phyloP scores from a whole-genome alignment of 2,797 vertebrate species.

The Anas acuta region DNA sequence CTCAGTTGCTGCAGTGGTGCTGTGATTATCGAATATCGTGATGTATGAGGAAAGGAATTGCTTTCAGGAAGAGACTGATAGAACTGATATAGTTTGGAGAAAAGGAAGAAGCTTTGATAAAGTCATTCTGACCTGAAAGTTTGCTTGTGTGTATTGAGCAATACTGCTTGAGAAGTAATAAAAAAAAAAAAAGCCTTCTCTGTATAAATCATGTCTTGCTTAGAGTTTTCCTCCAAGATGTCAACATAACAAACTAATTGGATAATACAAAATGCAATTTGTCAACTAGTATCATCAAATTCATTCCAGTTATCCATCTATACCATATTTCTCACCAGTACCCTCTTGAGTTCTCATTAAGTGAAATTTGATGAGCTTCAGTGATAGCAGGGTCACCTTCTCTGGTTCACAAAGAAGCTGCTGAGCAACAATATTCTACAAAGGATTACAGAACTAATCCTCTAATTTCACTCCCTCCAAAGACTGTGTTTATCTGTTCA shows the following conservation, averaged over 20 bases:
- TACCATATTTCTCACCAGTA: background rate
- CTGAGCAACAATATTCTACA: constrained; percentile 1
- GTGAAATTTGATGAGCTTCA: constrained; percentile 41
- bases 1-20: background rate
- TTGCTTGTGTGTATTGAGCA: background rate
- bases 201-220: background rate
- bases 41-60: background rate
- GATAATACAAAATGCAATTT: background rate
- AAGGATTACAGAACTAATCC: constrained; percentile 47
- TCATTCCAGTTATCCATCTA: background rate
- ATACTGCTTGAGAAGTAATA: background rate
- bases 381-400: constrained; percentile 34
- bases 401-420: constrained; percentile 8
- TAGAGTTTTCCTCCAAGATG: background rate
- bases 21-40: accelerated
- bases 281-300: background rate
- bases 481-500: constrained; percentile 14
- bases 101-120: background rate
- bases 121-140: background rate
- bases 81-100: background rate
- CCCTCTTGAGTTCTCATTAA: constrained; percentile 40
- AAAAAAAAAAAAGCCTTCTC: background rate
- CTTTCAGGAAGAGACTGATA: background rate
- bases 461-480: background rate
- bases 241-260: constrained; percentile 1